These are phyloP conservation scores for Argopecten irradians DNA, from an alignment of 1,140 invertebrate species.

Conservation along the genomic window DNA sequence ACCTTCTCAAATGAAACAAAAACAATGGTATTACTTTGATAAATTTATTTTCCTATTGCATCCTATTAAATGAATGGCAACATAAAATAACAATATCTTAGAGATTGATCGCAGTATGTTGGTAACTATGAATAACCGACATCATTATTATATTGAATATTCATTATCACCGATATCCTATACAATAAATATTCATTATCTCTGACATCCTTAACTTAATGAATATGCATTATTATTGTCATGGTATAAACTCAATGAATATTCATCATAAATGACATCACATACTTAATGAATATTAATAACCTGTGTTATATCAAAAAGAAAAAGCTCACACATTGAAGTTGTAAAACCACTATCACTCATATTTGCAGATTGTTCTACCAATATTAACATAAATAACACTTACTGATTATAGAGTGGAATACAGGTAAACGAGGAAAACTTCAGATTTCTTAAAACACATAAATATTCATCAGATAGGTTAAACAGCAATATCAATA, in stretches of 20 bases:
- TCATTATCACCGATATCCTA: not conserved
- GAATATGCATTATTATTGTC: slow-evolving; percentile 3
- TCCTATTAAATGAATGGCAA: not conserved
- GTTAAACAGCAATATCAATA: too few species aligned
- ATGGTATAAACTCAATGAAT: slow-evolving; percentile 12
- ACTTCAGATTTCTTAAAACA: not conserved
- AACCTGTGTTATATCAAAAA: slow-evolving; percentile 8
- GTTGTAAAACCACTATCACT: not conserved
- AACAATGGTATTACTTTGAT: not conserved
- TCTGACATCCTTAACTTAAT: not conserved
- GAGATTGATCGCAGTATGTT: not conserved
- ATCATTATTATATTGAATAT: not conserved
- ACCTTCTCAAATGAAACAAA: too few species aligned
- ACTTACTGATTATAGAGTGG: not conserved
- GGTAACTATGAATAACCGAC: not conserved
- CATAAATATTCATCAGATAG: too few species aligned
- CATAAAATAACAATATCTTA: slow-evolving; percentile 19
- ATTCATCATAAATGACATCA: slow-evolving; percentile 1
- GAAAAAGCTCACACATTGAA: not conserved
- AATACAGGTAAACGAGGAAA: not conserved
- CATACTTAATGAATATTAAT: not conserved
- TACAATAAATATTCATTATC: not conserved
- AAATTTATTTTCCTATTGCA: not conserved
- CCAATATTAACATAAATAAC: not conserved
- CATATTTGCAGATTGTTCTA: slow-evolving; percentile 17